phyloP scores from a whole-genome alignment of 2,797 vertebrate genomes.

The Ambastaia sidthimunki region DNA sequence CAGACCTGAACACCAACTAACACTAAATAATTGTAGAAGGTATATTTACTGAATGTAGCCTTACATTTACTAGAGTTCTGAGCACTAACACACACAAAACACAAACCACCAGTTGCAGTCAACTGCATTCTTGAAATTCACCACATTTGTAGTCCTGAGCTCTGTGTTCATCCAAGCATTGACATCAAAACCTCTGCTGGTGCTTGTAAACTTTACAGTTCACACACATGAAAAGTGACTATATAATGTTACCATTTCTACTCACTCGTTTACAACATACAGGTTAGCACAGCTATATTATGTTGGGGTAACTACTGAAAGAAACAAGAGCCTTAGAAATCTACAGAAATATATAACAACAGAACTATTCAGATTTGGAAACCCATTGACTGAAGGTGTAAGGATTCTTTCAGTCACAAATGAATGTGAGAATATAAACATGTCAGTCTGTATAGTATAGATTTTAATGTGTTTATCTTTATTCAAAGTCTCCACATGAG shows the following conservation, averaged over 20 bases:
- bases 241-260: too few species aligned
- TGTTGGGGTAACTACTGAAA: too few species aligned
- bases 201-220: background rate
- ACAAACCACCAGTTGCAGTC: background rate
- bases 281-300: too few species aligned
- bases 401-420: conserved; percentile 22
- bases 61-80: background rate
- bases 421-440: conserved; percentile 60
- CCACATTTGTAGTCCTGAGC: background rate
- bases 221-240: background rate
- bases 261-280: too few species aligned
- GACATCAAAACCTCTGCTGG: background rate
- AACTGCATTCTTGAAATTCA: background rate
- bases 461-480: conserved; percentile 48
- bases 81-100: background rate
- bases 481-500: conserved; percentile 20
- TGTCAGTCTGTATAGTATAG: conserved; percentile 58
- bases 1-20: background rate
- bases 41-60: too few species aligned
- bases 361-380: too few species aligned
- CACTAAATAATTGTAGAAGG: background rate
- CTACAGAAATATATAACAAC: too few species aligned
- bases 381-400: conserved; percentile 33
- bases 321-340: too few species aligned
- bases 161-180: background rate